phyloP scores from a whole-genome alignment of 2,888 invertebrate genomes.

The Morinoia aosen region DNA sequence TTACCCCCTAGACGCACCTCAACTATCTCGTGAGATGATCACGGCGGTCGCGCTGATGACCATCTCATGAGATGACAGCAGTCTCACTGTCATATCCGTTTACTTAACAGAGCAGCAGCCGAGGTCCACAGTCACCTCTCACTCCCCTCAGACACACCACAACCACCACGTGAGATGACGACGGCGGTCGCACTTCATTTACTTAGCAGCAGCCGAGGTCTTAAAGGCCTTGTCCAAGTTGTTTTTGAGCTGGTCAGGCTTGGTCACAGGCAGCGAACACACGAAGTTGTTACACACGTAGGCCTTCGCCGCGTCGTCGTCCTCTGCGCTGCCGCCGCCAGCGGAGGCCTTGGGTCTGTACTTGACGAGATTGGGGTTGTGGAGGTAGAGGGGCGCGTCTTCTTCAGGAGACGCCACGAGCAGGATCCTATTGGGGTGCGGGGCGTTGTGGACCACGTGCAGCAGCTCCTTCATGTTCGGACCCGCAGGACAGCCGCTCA shows the following conservation, averaged over 20 bases:
- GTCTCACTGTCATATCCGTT: not conserved
- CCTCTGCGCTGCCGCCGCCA: not conserved
- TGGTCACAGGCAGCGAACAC: conserved; percentile 83
- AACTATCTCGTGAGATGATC: not conserved
- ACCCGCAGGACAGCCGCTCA: conserved; percentile 77
- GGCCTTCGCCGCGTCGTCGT: conserved; percentile 77
- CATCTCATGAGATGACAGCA: too few relatives aligned
- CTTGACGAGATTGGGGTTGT: conserved; percentile 72
- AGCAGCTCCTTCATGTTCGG: conserved; percentile 80
- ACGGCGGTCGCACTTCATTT: not conserved
- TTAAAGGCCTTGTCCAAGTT: conserved; percentile 73
- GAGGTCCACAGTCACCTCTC: not conserved
- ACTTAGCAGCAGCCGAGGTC: conserved; percentile 12
- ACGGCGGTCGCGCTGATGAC: not conserved
- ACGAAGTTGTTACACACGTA: conserved; percentile 85
- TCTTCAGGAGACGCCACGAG: conserved; percentile 75
- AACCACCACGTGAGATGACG: not conserved
- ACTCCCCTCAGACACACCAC: not conserved
- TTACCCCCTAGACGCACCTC: not conserved
- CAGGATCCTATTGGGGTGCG: conserved; percentile 80
- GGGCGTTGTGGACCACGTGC: conserved; percentile 77
- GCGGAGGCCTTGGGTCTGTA: conserved; percentile 18
- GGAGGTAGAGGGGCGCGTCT: conserved; percentile 72
- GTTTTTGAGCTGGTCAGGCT: conserved; percentile 77
- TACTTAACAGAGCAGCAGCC: not conserved